Conservation (phyloP, 1,140 invertebrate species). For the Bombyx mori region ASM3026992v2 NC_085109.1:11961001-11961500, state of each 20-base stretch:
- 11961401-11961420: too few relatives aligned
- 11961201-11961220: conserved; percentile 42
- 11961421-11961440: too few relatives aligned
- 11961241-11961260: conserved; percentile 36
- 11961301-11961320: conserved; percentile 48
- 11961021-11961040: too few relatives aligned
- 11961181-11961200: conserved; percentile 53
- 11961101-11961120: too few relatives aligned
- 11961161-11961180: conserved; percentile 56
- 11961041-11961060: too few relatives aligned
- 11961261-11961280: conserved; percentile 31
- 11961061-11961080: too few relatives aligned
- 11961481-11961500: too few relatives aligned
- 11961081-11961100: too few relatives aligned
- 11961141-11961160: conserved; percentile 47
- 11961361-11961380: conserved; percentile 12
- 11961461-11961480: background rate
- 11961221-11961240: conserved; percentile 39
- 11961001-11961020: too few relatives aligned
- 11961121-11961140: conserved; percentile 5
- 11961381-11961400: too few relatives aligned
- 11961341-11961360: conserved; percentile 29
- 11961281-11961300: conserved; percentile 49
- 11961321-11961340: conserved; percentile 42
- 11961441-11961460: background rate